phyloP scores from a whole-genome alignment of 2,113 vertebrate genomes.

The Stictonetta naevosa region DNA sequence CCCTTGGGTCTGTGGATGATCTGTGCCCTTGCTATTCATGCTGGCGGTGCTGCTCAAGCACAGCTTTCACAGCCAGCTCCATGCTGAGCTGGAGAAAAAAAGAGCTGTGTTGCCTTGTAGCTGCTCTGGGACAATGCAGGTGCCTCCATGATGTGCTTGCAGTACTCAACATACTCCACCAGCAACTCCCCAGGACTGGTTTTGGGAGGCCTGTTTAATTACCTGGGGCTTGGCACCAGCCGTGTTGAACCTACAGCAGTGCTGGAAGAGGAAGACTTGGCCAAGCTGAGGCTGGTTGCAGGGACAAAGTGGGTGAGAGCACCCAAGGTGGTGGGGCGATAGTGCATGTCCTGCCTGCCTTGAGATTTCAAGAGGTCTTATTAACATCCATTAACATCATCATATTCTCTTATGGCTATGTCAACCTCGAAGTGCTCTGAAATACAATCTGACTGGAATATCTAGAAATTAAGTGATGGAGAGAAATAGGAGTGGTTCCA shows the following conservation, averaged over 20 bases:
- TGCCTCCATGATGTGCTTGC: background rate
- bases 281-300: background rate
- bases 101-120: background rate
- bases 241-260: accelerated
- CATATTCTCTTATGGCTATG: background rate
- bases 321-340: background rate
- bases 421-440: background rate
- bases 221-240: background rate
- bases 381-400: background rate
- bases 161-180: background rate
- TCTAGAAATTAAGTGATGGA: background rate
- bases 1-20: background rate
- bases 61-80: background rate
- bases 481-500: background rate
- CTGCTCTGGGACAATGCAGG: accelerated
- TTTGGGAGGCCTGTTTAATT: background rate
- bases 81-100: background rate
- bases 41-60: background rate
- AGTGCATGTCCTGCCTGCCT: background rate
- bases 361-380: background rate
- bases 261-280: background rate
- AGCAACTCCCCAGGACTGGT: background rate
- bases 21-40: accelerated
- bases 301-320: background rate
- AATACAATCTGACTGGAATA: background rate